phyloP scores from a whole-genome alignment of 2,113 vertebrate genomes.

The Phylloscopus trochiloides region DNA sequence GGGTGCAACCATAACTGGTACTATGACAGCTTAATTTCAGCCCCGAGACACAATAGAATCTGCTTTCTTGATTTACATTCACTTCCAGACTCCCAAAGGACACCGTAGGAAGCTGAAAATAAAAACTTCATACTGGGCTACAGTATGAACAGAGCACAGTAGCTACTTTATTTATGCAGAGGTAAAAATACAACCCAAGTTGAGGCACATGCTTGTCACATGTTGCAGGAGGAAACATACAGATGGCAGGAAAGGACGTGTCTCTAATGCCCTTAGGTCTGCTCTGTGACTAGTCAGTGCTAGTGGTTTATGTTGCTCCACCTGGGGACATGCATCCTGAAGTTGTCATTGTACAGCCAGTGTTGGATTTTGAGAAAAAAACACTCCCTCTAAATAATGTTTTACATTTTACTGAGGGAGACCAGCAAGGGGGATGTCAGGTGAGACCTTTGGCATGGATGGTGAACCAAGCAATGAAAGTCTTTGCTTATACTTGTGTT shows the following conservation, averaged over 20 bases:
- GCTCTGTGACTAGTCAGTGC: not conserved
- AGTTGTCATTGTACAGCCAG: not conserved
- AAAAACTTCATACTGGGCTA: not conserved
- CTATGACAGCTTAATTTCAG: not conserved
- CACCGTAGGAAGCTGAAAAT: not conserved
- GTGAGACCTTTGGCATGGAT: not conserved
- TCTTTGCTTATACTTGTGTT: not conserved
- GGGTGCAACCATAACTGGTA: not conserved
- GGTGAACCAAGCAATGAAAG: not conserved
- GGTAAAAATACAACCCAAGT: not conserved
- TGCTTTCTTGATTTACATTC: not conserved
- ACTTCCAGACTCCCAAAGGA: not conserved
- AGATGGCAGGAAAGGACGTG: not conserved
- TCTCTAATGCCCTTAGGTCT: not conserved
- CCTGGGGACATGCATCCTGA: not conserved
- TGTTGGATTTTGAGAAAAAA: not conserved
- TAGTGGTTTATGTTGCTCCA: not conserved
- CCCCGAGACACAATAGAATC: not conserved
- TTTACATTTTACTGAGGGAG: not conserved
- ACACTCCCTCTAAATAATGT: not conserved
- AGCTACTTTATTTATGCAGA: not conserved
- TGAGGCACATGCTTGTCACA: not conserved
- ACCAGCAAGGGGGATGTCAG: not conserved
- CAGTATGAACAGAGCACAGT: not conserved
- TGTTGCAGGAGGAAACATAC: not conserved